phyloP scores from a whole-genome alignment of 2,113 vertebrate species.

The Dicentrarchus labrax region DNA sequence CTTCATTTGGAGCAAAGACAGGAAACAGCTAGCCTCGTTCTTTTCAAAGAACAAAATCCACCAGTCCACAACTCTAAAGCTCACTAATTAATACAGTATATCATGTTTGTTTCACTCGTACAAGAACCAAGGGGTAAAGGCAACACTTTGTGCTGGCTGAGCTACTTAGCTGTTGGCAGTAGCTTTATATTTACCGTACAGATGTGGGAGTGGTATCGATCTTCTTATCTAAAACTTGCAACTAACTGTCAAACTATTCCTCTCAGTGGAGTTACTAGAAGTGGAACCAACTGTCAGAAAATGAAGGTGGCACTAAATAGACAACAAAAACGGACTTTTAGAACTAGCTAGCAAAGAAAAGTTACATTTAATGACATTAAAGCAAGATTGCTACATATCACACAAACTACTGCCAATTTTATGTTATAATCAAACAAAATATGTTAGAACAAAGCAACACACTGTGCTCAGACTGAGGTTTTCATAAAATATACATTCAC shows the following conservation, averaged over 20 bases:
- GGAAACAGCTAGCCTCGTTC: not conserved
- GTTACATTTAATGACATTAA: not conserved
- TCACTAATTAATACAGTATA: not conserved
- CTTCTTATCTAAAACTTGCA: not conserved
- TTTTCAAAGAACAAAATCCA: not conserved
- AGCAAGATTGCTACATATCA: not conserved
- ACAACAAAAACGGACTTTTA: not conserved
- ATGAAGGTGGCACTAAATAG: not conserved
- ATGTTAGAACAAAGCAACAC: not conserved
- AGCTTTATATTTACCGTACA: not conserved
- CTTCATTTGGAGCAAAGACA: not conserved
- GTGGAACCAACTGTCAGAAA: not conserved
- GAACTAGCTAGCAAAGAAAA: not conserved
- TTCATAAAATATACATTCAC: constrained; percentile 37
- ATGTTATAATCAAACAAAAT: not conserved
- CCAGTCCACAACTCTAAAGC: not conserved
- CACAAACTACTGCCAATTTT: not conserved
- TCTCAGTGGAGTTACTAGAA: not conserved
- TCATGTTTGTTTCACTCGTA: not conserved
- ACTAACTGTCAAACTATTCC: not conserved
- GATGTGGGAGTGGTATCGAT: not conserved
- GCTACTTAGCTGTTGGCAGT: not conserved
- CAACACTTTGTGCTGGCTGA: not conserved
- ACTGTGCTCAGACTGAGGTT: not conserved
- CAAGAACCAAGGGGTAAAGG: not conserved